These are phyloP conservation scores for Candoia aspera DNA, from an alignment of 2,113 vertebrate genomes.

Conservation along the genomic window DNA sequence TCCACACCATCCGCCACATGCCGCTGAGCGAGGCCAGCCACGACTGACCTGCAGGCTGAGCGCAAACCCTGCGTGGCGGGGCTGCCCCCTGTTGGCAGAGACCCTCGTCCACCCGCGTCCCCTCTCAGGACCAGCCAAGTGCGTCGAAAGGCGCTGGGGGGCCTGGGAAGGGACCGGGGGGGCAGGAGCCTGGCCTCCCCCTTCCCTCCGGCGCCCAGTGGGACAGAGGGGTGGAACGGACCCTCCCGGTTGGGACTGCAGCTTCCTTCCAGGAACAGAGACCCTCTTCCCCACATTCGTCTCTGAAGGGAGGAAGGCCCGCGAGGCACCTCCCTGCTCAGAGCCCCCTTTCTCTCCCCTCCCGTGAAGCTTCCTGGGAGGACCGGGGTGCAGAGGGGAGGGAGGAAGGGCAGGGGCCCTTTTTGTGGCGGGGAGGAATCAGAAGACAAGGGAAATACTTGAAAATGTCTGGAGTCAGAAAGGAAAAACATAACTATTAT, in stretches of 20 bases:
- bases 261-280: neutral
- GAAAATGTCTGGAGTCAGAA: constrained; percentile 15
- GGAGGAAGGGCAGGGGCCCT: neutral
- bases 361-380: neutral
- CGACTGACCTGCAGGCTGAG: neutral
- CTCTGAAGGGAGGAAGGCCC: no score
- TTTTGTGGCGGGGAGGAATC: neutral
- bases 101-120: neutral
- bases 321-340: neutral
- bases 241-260: no score
- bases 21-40: constrained; percentile 67
- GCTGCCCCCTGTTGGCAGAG: neutral
- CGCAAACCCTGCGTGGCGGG: fast-evolving
- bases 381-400: neutral
- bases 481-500: neutral
- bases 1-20: constrained; percentile 80
- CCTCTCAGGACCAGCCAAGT: neutral
- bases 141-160: no score
- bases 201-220: no score
- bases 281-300: neutral
- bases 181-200: neutral
- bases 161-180: neutral
- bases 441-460: constrained; percentile 14
- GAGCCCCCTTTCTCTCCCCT: neutral
- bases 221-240: neutral